Evolutionary conservation across 1,140 invertebrate species (phyloP), one percentile per base, ranked within the genome.

Genomic region (Pteromalus puparum): DNA sequence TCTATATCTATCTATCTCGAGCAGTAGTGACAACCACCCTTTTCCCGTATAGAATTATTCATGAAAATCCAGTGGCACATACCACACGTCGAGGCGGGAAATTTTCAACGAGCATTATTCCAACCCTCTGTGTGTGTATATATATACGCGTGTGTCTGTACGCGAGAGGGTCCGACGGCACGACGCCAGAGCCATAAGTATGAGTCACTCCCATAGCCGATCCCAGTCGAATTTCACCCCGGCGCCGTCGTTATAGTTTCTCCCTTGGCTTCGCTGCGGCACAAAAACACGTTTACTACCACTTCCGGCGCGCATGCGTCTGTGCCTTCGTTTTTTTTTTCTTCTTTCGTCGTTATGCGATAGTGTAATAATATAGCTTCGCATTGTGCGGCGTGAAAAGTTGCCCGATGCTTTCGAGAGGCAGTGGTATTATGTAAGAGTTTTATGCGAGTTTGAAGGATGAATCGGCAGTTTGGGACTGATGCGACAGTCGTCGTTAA

Each of bases 151-250:
- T 1, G 3, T 34, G 30, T 34, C 30, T 34, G 4, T 6, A n/a
- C n/a, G 42, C 9, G 42, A 53, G 48, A n/a, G 53, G 15, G 42
- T 12, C 38, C 38, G 78, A 9, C 78, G 1, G 38, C 67, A 18
- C 12, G 78, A 81, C 70, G 80, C 80, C 80, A 61, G 13, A 67
- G 72, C n/a, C 30, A 61, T 82, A 73, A 82, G 48, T 82, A 61
- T 82, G 81, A 82, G 48, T 82, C 81, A 82, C 81, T 82, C 73
- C 13, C 46, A 34, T 15, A 28, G 13, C 18, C 30, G 53, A 61
- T n/a, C 48, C 42, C 81, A n/a, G 30, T 21, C 34, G 12, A 76
- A 82, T 42, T 75, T 75, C 28, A 75, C 72, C 73, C 53, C 24
- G n/a, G 38, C 81, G 38, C 26, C 67, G 3, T 24, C 73, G 30